Evolutionary conservation across 92 coral and sea anemone genomes (phyloP).

Genomic region (Muricea muricata): DNA sequence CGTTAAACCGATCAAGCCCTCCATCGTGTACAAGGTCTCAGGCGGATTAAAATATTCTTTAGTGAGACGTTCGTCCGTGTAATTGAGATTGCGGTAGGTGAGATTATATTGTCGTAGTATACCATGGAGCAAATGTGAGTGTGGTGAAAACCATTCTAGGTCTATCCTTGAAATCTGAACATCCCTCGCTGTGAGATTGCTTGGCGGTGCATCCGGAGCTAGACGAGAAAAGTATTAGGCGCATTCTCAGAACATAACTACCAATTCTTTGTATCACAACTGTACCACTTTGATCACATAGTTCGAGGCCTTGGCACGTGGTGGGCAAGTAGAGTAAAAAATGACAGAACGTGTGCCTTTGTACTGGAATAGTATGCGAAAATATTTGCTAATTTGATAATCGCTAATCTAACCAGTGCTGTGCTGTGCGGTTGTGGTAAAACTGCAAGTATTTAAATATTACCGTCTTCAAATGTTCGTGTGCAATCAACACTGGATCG

Average conservation of each 20-base stretch:
- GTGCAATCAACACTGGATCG: neutral
- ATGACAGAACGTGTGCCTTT: too few relatives aligned
- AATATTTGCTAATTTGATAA: too few relatives aligned
- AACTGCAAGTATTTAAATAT: neutral
- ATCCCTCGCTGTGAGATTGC: slow-evolving; percentile 33
- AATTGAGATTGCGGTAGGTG: slow-evolving; percentile 13
- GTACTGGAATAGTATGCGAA: too few relatives aligned
- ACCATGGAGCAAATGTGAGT: neutral
- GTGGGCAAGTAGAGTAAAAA: too few relatives aligned
- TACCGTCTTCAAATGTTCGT: slow-evolving; percentile 36
- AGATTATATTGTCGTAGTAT: slow-evolving; percentile 28
- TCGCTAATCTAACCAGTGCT: too few relatives aligned
- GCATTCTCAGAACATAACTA: too few relatives aligned
- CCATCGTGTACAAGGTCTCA: slow-evolving; percentile 5
- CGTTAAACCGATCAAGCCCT: slow-evolving; percentile 18
- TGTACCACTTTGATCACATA: too few relatives aligned
- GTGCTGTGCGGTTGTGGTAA: neutral
- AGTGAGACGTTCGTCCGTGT: neutral
- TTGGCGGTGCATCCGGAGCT: slow-evolving; percentile 54
- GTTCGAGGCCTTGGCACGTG: too few relatives aligned
- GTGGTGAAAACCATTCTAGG: slow-evolving; percentile 43
- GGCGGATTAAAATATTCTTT: neutral
- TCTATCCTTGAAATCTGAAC: slow-evolving; percentile 37
- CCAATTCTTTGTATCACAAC: too few relatives aligned
- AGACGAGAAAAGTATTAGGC: neutral